Base-by-base conservation (phyloP, 2,888 invertebrate species). In the Teleogryllus oceanicus region DNA sequence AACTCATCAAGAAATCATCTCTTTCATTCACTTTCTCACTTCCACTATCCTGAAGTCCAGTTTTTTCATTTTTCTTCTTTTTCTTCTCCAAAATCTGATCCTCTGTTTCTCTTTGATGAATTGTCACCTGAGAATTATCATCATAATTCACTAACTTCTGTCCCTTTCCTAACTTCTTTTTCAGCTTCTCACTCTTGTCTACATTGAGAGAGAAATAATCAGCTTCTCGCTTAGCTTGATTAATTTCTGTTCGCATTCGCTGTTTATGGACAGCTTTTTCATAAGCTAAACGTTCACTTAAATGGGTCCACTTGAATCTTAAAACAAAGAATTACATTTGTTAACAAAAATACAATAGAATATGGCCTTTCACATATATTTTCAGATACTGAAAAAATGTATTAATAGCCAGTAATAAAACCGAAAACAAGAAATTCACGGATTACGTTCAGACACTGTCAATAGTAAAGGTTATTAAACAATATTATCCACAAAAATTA, bases 231-330 rank as follows among this genome's bases (percentile, higher is more conserved):
- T 97, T 97, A 0, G 96, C 98, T 85, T 97, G 94, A 18, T 95
- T 92, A 80, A 98, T 94, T 88, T 98, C 98, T 0, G 94, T 92
- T 83, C 94, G 89, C 82, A 97, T 87, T 85, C 95, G 92, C 86
- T 98, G 97, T 85, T 94, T 93, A 84, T 93, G 92, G 1, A 96
- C 95, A 24, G 96, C 96, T 86, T 93, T 93, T 87, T 99, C 98
- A 87, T 97, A 98, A 3, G 95, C 94, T 83, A 99, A 88, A 83
- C 97, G 90, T 88, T 99, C 99, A 86, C 95, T 95, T 75, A 99
- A 89, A 87, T 99, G 98, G 50, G 93, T 90, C 99, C 99, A 99
- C 88, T 98, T 98, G 86, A 99, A 99, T 83, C 95, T 91, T 82
- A 74, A 87, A 83, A n/a, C 11, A 62, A 12, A 80, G 21, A 50